A percentile compares a stretch with the other conserved stretches of the same genome.
Evolutionary conservation across 2,888 invertebrate species (phyloP).

Genomic region (Aradus depressus): DNA sequence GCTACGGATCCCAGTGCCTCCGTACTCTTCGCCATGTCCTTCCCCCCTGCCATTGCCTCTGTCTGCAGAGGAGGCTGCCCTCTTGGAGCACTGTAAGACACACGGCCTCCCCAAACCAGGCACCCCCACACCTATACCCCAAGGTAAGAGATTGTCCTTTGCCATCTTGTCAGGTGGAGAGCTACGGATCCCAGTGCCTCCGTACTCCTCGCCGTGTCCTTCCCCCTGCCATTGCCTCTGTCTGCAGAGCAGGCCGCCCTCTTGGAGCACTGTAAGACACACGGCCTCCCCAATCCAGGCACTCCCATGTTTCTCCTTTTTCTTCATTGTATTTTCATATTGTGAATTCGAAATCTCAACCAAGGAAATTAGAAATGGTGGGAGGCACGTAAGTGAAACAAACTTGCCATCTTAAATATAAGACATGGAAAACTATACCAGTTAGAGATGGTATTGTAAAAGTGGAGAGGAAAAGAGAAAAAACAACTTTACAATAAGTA

Average conservation of each 20-base stretch:
- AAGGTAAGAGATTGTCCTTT: no score
- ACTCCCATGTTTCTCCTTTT: no score
- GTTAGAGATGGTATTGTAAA: no score
- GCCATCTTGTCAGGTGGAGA: no score
- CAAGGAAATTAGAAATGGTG: no score
- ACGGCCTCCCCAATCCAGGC: slow-evolving; percentile 58
- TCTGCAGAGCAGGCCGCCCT: slow-evolving; percentile 63
- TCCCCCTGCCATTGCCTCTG: slow-evolving; percentile 69
- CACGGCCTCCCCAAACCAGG: slow-evolving; percentile 60
- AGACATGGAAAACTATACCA: no score
- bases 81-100: slow-evolving; percentile 56
- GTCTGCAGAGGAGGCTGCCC: slow-evolving; percentile 61
- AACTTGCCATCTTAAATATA: no score
- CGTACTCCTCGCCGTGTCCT: slow-evolving; percentile 31
- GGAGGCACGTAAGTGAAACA: no score
- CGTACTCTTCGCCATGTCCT: slow-evolving; percentile 31
- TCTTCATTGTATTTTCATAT: no score
- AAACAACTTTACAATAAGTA: no score
- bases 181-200: slow-evolving; percentile 46
- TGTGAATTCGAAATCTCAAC: no score
- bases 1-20: slow-evolving; percentile 46
- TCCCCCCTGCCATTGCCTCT: slow-evolving; percentile 72
- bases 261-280: slow-evolving; percentile 55
- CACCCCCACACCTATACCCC: slow-evolving; percentile 57
- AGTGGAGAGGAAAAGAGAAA: no score